phyloP scores from a whole-genome alignment of 1,140 invertebrate species.

The Bombus polaris region DNA sequence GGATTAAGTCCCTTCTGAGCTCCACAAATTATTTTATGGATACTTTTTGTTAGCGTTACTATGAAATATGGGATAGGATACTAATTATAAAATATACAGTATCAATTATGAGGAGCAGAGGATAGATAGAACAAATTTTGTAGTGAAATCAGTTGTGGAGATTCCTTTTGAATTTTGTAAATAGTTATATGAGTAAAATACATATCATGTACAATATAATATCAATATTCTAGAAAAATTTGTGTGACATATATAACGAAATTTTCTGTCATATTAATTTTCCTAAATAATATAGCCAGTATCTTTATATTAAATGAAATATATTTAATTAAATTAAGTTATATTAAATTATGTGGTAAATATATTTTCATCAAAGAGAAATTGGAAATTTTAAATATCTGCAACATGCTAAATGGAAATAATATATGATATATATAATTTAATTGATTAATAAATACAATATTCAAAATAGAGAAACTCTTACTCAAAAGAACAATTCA shows the following conservation, averaged over 20 bases:
- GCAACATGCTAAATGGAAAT: too few relatives aligned
- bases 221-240: background rate
- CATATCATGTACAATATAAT: background rate
- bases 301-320: background rate
- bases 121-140: background rate
- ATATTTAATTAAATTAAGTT: background rate
- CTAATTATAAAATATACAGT: background rate
- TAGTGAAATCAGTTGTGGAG: background rate
- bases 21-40: background rate
- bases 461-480: too few relatives aligned
- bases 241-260: background rate
- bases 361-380: background rate
- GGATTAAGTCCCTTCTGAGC: slow-evolving; percentile 7
- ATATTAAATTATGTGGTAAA: background rate
- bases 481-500: too few relatives aligned
- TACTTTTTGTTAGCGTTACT: background rate
- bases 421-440: too few relatives aligned
- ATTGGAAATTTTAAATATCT: background rate
- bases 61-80: background rate
- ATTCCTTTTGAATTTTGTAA: background rate
- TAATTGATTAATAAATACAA: background rate
- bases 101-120: background rate
- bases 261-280: background rate
- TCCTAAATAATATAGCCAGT: background rate
- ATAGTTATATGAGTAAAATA: background rate